Evolutionary conservation across 2,113 vertebrate genomes (phyloP).

Genomic region (Brachypodius melanocephalos): DNA sequence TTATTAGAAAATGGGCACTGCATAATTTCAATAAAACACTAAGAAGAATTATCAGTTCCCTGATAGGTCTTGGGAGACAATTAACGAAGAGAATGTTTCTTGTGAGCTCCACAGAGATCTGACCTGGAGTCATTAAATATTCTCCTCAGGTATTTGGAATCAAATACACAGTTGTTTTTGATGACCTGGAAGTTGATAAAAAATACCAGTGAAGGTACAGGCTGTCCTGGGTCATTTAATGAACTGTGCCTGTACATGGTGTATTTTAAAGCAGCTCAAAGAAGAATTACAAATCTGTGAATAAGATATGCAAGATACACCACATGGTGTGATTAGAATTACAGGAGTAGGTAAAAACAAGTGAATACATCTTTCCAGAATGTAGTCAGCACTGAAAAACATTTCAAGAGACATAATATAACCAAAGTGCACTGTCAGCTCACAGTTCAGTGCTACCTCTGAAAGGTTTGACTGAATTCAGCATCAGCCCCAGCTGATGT

Average conservation of each 20-base stretch:
- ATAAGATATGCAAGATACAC: background rate
- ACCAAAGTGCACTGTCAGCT: background rate
- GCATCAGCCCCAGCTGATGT: background rate
- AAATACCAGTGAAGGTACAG: background rate
- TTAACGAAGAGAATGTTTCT: background rate
- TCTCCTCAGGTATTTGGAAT: background rate
- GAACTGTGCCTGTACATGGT: background rate
- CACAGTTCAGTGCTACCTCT: background rate
- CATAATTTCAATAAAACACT: background rate
- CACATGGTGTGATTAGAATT: background rate
- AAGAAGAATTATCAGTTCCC: background rate
- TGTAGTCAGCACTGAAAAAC: background rate
- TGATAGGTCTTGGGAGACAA: background rate
- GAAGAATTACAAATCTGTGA: background rate
- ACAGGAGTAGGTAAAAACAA: background rate
- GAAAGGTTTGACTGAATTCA: background rate
- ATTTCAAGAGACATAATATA: background rate
- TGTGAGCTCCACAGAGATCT: background rate
- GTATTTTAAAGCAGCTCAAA: background rate
- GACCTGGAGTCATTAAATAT: background rate
- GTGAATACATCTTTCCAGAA: background rate
- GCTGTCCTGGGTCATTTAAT: background rate
- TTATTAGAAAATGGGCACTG: background rate
- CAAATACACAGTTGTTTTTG: background rate
- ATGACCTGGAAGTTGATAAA: background rate